Evolutionary conservation across 2,888 invertebrate genomes (phyloP), one percentile per base, ranked within the genome.

Genomic region (Rhyacophila evoluta): DNA sequence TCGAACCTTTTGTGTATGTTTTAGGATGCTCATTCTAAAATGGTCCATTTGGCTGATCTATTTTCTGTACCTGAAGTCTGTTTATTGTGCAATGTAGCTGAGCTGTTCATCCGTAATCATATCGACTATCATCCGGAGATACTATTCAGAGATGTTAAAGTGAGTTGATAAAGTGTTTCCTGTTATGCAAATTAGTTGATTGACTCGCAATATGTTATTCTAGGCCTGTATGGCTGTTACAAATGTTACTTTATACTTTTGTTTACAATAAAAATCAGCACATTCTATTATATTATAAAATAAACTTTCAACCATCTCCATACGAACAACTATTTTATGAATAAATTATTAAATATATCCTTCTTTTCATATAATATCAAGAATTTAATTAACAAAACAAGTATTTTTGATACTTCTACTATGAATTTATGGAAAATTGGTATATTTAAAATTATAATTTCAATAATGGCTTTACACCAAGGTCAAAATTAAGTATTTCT

Each of bases 11-110:
- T 28, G 69, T 33, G 33, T 27, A 69, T 75, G 74, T 79, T 87
- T 83, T 88, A 92, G 91, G 89, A 91, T 79, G 89, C 89, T 80
- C 88, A 91, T 83, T 89, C 92, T 1, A 93, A 93, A 87, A 97
- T 99, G 97, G 94, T 97, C 15, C 98, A 99, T 86, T 89, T 99
- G 83, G 97, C 98, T 3, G 99, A 99, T 89, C 88, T 98, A 75
- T 99, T 99, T 88, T 98, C 98, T 5, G 95, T 98, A 68, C 98
- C 99, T 29, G 98, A 98, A 91, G 97, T 98, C 94, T 94, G 96
- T 83, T 89, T 99, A 55, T 89, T 98, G 1, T 96, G 97, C 84
- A 97, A 98, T 88, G 96, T 98, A 1, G 95, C 97, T 0, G 97
- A 98, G 88, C 97, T 95, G 89, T 98, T 98, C 85, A 93, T 95